Evolutionary conservation across 1,140 invertebrate genomes (phyloP).

Genomic region (Drosophila watanabei): DNA sequence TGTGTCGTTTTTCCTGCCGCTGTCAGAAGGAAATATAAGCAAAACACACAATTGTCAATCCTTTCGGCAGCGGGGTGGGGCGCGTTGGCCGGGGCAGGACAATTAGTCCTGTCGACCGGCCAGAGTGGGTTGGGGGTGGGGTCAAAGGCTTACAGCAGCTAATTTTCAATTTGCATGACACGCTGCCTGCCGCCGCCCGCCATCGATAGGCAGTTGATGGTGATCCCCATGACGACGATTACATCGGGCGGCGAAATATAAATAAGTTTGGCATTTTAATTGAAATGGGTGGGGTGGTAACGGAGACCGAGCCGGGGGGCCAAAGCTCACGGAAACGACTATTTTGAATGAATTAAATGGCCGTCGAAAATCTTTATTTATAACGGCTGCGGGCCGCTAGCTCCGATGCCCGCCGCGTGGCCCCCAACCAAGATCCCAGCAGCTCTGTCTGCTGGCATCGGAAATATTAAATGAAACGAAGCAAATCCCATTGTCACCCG

Average conservation of each 20-base stretch:
- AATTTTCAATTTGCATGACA: slow-evolving; percentile 81
- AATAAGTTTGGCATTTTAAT: slow-evolving; percentile 78
- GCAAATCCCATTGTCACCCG: slow-evolving; percentile 80
- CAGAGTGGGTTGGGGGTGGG: slow-evolving; percentile 12
- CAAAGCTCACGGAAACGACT: slow-evolving; percentile 71
- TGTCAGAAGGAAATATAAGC: slow-evolving; percentile 31
- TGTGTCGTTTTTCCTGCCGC: slow-evolving; percentile 23
- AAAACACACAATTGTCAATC: slow-evolving; percentile 53
- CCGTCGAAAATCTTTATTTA: slow-evolving; percentile 76
- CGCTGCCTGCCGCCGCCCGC: slow-evolving; percentile 53
- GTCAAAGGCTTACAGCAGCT: slow-evolving; percentile 43
- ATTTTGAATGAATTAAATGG: slow-evolving; percentile 81
- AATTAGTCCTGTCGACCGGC: slow-evolving; percentile 25
- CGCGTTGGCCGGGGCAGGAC: background rate
- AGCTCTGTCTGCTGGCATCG: slow-evolving; percentile 31
- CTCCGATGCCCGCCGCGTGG: slow-evolving; percentile 9
- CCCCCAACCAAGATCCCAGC: slow-evolving; percentile 31
- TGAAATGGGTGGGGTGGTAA: slow-evolving; percentile 51
- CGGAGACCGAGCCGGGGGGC: slow-evolving; percentile 1
- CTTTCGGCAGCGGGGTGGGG: slow-evolving; percentile 15
- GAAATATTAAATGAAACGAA: slow-evolving; percentile 81
- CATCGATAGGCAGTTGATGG: slow-evolving; percentile 74
- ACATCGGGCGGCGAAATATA: slow-evolving; percentile 66
- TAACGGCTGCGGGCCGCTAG: slow-evolving; percentile 64
- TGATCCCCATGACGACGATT: slow-evolving; percentile 80